phyloP scores from a whole-genome alignment of 2,113 vertebrate genomes.

The Melanerpes formicivorus region DNA sequence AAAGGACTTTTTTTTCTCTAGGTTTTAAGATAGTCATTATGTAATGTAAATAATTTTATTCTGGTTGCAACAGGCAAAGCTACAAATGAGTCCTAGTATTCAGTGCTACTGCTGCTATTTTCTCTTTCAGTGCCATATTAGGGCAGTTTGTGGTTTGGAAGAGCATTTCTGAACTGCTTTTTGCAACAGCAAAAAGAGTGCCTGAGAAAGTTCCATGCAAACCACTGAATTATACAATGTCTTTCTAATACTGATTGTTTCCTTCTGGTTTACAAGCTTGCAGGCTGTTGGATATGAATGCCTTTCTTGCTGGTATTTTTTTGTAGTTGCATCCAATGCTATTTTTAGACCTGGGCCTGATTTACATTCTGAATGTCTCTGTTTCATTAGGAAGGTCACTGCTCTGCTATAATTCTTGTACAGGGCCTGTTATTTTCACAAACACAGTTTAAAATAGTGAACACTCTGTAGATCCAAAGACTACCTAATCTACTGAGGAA shows the following conservation, averaged over 20 bases:
- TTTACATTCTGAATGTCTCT: neutral
- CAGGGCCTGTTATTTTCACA: neutral
- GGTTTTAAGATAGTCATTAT: neutral
- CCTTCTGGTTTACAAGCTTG: constrained; percentile 9
- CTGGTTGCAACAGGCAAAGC: neutral
- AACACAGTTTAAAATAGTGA: neutral
- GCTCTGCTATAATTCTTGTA: neutral
- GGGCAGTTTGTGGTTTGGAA: neutral
- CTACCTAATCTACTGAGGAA: neutral
- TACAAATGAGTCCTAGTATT: neutral
- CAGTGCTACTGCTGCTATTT: neutral
- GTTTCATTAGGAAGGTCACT: neutral
- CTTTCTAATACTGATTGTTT: neutral
- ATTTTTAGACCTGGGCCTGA: neutral
- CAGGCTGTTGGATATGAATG: constrained; percentile 2
- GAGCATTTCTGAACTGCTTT: neutral
- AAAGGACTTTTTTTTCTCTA: neutral
- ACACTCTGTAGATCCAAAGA: neutral
- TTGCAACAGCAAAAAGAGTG: neutral
- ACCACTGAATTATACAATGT: neutral
- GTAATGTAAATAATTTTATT: neutral
- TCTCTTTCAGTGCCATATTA: neutral
- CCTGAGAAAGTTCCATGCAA: constrained; percentile 16
- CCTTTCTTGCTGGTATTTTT: neutral
- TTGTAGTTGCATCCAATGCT: neutral